Evolutionary conservation across 2,888 invertebrate genomes (phyloP).

Genomic region (Chrysopilus asiliformis): DNA sequence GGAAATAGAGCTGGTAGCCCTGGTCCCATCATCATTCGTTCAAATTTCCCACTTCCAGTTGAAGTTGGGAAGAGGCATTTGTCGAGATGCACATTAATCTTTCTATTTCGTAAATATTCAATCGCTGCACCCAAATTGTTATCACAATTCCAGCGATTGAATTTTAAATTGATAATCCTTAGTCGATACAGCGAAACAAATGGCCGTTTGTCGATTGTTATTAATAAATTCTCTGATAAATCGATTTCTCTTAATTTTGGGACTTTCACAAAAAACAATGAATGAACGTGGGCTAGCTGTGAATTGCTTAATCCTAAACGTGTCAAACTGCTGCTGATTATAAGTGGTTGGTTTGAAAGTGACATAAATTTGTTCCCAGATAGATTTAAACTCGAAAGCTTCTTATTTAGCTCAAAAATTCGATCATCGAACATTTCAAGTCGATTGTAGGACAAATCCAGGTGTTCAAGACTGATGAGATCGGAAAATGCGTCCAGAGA

Average conservation of each 20-base stretch:
- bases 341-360: slow-evolving; percentile 41
- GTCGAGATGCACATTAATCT: slow-evolving; percentile 20
- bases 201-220: slow-evolving; percentile 38
- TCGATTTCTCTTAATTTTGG: slow-evolving; percentile 45
- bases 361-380: slow-evolving; percentile 48
- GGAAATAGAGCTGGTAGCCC: too few relatives aligned
- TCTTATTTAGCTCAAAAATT: slow-evolving; percentile 43
- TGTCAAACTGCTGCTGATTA: slow-evolving; percentile 43
- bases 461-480: slow-evolving; percentile 37
- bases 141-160: slow-evolving; percentile 46
- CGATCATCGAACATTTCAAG: slow-evolving; percentile 41
- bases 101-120: slow-evolving; percentile 19
- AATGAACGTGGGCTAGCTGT: slow-evolving; percentile 42
- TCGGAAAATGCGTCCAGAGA: slow-evolving; percentile 47
- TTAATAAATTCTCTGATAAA: slow-evolving; percentile 47
- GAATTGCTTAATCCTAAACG: slow-evolving; percentile 45
- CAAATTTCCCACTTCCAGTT: slow-evolving; percentile 18
- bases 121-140: slow-evolving; percentile 25
- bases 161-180: slow-evolving; percentile 39
- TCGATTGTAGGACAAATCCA: slow-evolving; percentile 49
- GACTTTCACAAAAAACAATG: slow-evolving; percentile 39
- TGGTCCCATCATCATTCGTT: slow-evolving; percentile 21
- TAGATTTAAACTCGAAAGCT: slow-evolving; percentile 42
- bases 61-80: slow-evolving; percentile 19
- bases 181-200: slow-evolving; percentile 39